Conservation (phyloP, 2,888 invertebrate species). For the Linyphia triangularis region DNA sequence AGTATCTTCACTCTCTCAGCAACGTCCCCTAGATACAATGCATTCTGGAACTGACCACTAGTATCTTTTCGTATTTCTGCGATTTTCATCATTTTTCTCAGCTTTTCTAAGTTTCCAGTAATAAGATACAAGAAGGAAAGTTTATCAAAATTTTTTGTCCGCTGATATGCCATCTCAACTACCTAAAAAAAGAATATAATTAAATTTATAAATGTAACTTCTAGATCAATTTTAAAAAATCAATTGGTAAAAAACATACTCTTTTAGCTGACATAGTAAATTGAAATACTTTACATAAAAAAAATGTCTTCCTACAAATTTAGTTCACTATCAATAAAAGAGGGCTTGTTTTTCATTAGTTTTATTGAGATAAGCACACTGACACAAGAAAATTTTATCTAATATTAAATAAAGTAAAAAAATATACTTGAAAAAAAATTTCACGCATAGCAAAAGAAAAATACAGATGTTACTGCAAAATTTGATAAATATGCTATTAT, state of each 20-base stretch:
- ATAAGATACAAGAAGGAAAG: slow-evolving; percentile 97
- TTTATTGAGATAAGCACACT: too few species aligned
- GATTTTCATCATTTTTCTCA: slow-evolving; percentile 99
- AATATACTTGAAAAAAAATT: too few species aligned
- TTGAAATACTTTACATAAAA: neutral
- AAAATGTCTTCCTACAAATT: neutral
- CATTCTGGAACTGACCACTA: slow-evolving; percentile 97
- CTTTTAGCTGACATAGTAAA: neutral
- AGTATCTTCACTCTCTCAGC: slow-evolving; percentile 92
- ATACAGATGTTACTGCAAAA: too few species aligned
- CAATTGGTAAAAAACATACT: too few species aligned
- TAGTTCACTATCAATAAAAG: too few species aligned
- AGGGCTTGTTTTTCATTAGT: too few species aligned
- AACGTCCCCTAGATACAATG: slow-evolving; percentile 94
- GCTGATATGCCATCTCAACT: slow-evolving; percentile 99
- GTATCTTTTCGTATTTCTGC: slow-evolving; percentile 98
- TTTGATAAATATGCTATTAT: too few species aligned
- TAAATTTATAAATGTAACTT: neutral
- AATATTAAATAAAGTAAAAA: too few species aligned
- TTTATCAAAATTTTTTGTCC: slow-evolving; percentile 99
- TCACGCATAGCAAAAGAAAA: too few species aligned
- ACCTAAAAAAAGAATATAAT: slow-evolving; percentile 81
- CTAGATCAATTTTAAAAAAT: neutral
- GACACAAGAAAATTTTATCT: too few species aligned
- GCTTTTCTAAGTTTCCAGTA: slow-evolving; percentile 97